Percentiles rank a stretch among this genome's conserved stretches.
Evolutionary conservation across 2,888 invertebrate genomes (phyloP).

Genomic region (Mesochorus sp.): DNA sequence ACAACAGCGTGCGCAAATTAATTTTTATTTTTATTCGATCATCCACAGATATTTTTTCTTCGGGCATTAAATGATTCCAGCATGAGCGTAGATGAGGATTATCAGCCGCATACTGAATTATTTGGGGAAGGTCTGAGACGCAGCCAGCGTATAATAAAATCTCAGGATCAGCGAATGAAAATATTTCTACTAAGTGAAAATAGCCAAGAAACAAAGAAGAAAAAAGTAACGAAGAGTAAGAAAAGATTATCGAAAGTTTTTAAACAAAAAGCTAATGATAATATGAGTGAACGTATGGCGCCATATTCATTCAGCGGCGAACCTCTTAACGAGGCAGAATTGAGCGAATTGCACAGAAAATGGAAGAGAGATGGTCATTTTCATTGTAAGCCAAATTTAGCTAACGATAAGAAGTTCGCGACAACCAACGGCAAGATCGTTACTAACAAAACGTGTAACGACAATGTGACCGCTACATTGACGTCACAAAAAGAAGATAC

Average conservation of each 20-base stretch:
- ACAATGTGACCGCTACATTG: not conserved
- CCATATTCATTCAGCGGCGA: constrained; percentile 4
- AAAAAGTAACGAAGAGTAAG: not conserved
- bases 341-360: constrained; percentile 21
- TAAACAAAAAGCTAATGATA: not conserved
- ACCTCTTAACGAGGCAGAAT: constrained; percentile 9
- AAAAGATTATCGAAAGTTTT: not conserved
- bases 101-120: not conserved
- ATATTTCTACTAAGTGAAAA: not conserved
- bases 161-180: not conserved
- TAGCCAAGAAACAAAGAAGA: not conserved
- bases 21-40: not conserved
- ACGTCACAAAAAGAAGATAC: not conserved
- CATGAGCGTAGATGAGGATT: constrained; percentile 32
- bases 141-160: constrained; percentile 11
- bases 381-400: not conserved
- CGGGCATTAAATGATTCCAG: not conserved
- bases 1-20: not conserved
- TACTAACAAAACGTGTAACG: not conserved
- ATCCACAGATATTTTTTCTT: not conserved
- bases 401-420: not conserved
- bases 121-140: not conserved
- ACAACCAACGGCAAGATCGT: constrained; percentile 16
- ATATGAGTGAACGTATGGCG: not conserved
- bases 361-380: constrained; percentile 45